A percentile compares a stretch with the other conserved stretches of the same genome.
phyloP scores from a whole-genome alignment of 1,140 invertebrate genomes.

The Hyles euphorbiae region DNA sequence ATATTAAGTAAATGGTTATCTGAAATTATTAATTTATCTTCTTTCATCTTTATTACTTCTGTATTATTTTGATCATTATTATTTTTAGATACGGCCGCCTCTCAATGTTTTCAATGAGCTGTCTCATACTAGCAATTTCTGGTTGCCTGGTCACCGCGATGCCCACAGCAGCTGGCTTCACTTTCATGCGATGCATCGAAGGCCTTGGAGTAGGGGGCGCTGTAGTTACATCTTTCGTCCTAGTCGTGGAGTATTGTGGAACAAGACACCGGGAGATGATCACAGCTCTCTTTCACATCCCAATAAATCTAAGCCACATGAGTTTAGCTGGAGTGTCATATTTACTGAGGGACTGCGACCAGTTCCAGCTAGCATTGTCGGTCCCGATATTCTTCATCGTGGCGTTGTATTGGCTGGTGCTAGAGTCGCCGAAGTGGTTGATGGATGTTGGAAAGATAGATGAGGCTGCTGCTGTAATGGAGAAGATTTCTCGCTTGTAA shows the following conservation, averaged over 20 bases:
- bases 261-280: constrained; percentile 39
- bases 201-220: constrained; percentile 46
- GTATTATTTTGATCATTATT: not conserved
- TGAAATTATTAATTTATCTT: no score
- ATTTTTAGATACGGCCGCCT: constrained; percentile 46
- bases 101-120: constrained; percentile 26
- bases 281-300: constrained; percentile 44
- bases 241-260: constrained; percentile 45
- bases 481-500: constrained; percentile 50
- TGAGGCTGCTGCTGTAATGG: constrained; percentile 37
- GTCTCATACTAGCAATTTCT: constrained; percentile 28
- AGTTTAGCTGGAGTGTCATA: constrained; percentile 50
- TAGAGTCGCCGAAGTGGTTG: constrained; percentile 60
- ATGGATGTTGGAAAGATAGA: constrained; percentile 41
- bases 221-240: constrained; percentile 45
- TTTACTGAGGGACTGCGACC: constrained; percentile 40
- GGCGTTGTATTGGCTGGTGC: constrained; percentile 31
- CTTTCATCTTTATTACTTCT: not conserved
- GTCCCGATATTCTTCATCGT: constrained; percentile 42
- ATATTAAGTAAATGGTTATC: no score
- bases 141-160: constrained; percentile 41
- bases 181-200: constrained; percentile 42
- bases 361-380: constrained; percentile 47
- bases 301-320: constrained; percentile 47
- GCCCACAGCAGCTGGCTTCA: constrained; percentile 32